phyloP scores from a whole-genome alignment of 30 jellyfish, hydroid and myxozoan species.

The Pelagia noctiluca region DNA sequence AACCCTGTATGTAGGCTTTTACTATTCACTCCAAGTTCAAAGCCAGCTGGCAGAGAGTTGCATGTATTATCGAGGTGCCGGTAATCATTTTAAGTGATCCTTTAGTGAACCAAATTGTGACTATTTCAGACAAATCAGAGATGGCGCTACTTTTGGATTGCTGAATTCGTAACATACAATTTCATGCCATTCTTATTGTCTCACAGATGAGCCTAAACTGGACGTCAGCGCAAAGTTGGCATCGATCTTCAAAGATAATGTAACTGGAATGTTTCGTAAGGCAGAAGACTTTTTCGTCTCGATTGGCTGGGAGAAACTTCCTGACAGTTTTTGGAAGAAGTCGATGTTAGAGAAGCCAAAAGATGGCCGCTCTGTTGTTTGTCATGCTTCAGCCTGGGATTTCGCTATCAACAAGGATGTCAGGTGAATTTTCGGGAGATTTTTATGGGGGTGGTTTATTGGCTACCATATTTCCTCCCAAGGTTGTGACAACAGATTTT shows the following conservation, averaged over 20 bases:
- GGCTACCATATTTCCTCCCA: conserved; percentile 13
- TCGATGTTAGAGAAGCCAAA: conserved; percentile 85
- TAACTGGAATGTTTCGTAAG: conserved; percentile 72
- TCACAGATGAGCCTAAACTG: conserved; percentile 73
- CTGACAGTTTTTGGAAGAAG: conserved; percentile 83
- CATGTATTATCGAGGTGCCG: too few relatives aligned
- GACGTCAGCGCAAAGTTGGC: conserved; percentile 78
- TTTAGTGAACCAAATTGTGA: too few relatives aligned
- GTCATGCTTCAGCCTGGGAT: conserved; percentile 99
- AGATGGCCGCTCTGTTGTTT: conserved; percentile 81
- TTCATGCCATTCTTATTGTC: background rate
- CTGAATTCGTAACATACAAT: too few relatives aligned
- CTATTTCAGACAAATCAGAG: too few relatives aligned
- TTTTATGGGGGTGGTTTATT: background rate
- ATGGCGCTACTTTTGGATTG: too few relatives aligned
- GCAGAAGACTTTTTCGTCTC: conserved; percentile 95
- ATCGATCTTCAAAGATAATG: conserved; percentile 35
- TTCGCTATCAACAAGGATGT: conserved; percentile 79
- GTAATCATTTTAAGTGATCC: too few relatives aligned
- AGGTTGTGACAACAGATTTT: too few relatives aligned
- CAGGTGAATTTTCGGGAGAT: conserved; percentile 40
- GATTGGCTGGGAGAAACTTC: conserved; percentile 89
- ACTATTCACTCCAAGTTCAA: too few relatives aligned
- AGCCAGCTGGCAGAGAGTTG: too few relatives aligned
- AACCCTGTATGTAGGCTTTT: too few relatives aligned